Conservation (phyloP, 2,888 invertebrate genomes). For the Alviniconcha strummeri region DNA sequence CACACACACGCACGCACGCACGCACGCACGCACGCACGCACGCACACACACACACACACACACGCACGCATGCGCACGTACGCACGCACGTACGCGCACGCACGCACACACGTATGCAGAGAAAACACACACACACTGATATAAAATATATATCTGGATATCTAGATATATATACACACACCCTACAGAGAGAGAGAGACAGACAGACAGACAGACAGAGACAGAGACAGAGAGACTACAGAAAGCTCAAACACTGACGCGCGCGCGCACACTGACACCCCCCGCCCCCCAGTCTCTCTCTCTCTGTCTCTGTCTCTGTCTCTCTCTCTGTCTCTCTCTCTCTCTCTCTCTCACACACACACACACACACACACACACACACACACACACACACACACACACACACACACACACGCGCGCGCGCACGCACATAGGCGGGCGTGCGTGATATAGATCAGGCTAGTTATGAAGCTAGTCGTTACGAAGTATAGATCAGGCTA, state of each 20-base stretch:
- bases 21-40: too few relatives aligned
- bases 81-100: too few relatives aligned
- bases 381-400: slow-evolving; percentile 3
- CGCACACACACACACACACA: too few relatives aligned
- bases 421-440: background rate
- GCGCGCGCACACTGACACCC: too few relatives aligned
- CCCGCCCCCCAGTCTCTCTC: too few relatives aligned
- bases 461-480: too few relatives aligned
- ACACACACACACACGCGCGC: background rate
- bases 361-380: background rate
- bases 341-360: background rate
- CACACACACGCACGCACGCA: too few relatives aligned
- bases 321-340: too few relatives aligned
- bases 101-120: background rate
- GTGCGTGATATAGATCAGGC: background rate
- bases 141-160: background rate
- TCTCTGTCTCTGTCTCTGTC: too few relatives aligned
- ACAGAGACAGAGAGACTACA: background rate
- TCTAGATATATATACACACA: background rate
- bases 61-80: too few relatives aligned
- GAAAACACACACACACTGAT: background rate
- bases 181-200: background rate
- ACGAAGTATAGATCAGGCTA: background rate
- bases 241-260: too few relatives aligned
- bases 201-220: background rate